Percentiles rank a stretch among this genome's conserved stretches.
phyloP scores from a whole-genome alignment of 2,888 invertebrate species.

The Patella depressa region DNA sequence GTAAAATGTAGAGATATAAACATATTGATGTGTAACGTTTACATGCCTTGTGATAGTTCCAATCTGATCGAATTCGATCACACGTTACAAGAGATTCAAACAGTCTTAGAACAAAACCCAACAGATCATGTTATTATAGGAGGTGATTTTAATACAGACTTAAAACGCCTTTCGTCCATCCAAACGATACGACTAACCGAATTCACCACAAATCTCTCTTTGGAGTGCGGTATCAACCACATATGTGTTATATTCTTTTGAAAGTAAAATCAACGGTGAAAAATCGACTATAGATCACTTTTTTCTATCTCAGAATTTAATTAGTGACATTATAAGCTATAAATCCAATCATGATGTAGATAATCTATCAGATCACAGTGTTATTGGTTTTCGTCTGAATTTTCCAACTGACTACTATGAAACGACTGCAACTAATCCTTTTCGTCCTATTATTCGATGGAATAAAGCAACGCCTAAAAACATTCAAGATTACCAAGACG shows the following conservation, averaged over 20 bases:
- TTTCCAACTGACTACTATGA: background rate
- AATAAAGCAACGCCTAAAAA: background rate
- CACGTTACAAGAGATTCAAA: background rate
- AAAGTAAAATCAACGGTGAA: background rate
- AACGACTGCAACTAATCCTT: background rate
- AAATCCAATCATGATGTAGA: background rate
- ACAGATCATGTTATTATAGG: background rate
- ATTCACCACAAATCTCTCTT: background rate
- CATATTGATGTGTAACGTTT: background rate
- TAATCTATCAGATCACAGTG: constrained; percentile 1
- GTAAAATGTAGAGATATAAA: background rate
- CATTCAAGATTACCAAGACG: background rate
- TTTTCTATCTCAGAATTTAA: background rate
- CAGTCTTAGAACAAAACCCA: background rate
- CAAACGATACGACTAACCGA: background rate
- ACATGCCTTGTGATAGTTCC: background rate
- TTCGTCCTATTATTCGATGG: background rate
- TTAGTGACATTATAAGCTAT: background rate
- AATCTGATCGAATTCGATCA: background rate
- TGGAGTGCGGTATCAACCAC: background rate
- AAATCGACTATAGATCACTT: constrained; percentile 1
- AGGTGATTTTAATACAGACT: background rate
- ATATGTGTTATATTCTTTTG: background rate
- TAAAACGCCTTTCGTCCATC: background rate
- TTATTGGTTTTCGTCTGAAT: background rate